Base-by-base conservation (phyloP, 2,113 vertebrate genomes). In the Bagarius yarrelli region DNA sequence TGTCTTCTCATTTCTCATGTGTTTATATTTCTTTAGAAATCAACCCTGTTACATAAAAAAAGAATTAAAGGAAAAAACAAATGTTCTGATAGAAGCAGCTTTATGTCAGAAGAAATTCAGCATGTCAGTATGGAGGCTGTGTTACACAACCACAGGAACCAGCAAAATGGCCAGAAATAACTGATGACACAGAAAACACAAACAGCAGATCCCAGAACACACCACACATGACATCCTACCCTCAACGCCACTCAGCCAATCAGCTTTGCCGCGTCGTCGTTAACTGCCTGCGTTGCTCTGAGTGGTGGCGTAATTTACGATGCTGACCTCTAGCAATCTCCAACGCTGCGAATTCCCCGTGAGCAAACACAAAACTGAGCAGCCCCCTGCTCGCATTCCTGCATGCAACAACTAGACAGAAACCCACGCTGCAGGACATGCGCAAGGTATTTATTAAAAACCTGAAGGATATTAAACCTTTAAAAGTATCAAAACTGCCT, bases 291-390 rank as follows among this genome's bases (percentile, higher is more conserved):
- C 57, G 40, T 76, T 61, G 74, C n/a, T 50, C 18, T 50, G 40
- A 23, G 57, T 23, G 57, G 57, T 77, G 44, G 59, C 13, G 59
- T 77, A 50, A 77, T 77, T 77, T 77, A 77, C 12, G 40, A 64
- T 52, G 40, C 40, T 63, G 75, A 77, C 75, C 75, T 63, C 75
- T 50, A 63, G 55, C 40, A 19, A 47, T 40, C 75, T 50, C 59
- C 75, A 50, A 63, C 44, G 59, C 59, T 5, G 5, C 23, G 59
- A 34, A 77, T 77, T 77, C 75, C 40, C 11, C 0, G 19, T 57
- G 36, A 52, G 75, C 75, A 55, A 55, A 21, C 27, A 34, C 57
- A 63, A 63, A 77, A n/a, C 75, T 16, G 8, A 60, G 34, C 16
- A 59, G 5, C 59, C 75, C 19, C 25, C 27, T 47, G 25, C 25